Evolutionary conservation across 2,113 vertebrate genomes (phyloP).

Genomic region (Austrofundulus limnaeus): DNA sequence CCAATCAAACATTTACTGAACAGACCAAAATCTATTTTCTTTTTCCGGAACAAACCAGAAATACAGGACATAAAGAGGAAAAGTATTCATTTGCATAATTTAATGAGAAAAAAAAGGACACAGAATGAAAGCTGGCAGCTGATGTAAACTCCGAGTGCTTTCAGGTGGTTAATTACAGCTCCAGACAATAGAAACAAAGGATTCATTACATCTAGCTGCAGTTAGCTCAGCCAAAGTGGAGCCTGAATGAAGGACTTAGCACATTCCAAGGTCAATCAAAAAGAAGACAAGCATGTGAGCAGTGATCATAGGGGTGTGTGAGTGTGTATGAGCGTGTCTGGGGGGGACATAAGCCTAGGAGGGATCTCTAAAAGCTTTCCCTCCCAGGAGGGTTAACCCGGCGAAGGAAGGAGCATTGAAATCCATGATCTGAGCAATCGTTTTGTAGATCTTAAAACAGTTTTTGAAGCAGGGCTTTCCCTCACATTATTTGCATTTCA

Average conservation of each 20-base stretch:
- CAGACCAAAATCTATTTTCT: slow-evolving; percentile 7
- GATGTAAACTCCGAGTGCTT: slow-evolving; percentile 54
- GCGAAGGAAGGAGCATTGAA: slow-evolving; percentile 41
- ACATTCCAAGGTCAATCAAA: slow-evolving; percentile 49
- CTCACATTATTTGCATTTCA: slow-evolving; percentile 22
- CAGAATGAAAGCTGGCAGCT: slow-evolving; percentile 36
- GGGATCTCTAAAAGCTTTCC: slow-evolving; percentile 43
- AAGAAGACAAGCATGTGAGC: slow-evolving; percentile 64
- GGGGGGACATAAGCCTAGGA: slow-evolving; percentile 59
- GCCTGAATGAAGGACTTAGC: slow-evolving; percentile 62
- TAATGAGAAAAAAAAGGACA: slow-evolving; percentile 22
- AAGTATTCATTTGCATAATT: slow-evolving; percentile 33
- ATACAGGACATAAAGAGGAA: slow-evolving; percentile 24
- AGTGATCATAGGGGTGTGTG: slow-evolving; percentile 55
- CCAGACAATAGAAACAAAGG: slow-evolving; percentile 52
- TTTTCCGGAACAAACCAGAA: slow-evolving; percentile 17
- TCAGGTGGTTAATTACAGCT: slow-evolving; percentile 65
- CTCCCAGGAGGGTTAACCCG: slow-evolving; percentile 55
- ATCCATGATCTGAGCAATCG: slow-evolving; percentile 1
- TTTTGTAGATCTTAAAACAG: slow-evolving; percentile 64
- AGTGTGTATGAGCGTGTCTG: slow-evolving; percentile 4
- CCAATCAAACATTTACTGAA: slow-evolving; percentile 30
- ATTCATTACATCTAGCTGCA: slow-evolving; percentile 43
- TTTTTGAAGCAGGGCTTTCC: slow-evolving; percentile 55
- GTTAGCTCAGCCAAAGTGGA: slow-evolving; percentile 46